phyloP scores from a whole-genome alignment of 2,113 vertebrate genomes.

The Mastomys coucha region DNA sequence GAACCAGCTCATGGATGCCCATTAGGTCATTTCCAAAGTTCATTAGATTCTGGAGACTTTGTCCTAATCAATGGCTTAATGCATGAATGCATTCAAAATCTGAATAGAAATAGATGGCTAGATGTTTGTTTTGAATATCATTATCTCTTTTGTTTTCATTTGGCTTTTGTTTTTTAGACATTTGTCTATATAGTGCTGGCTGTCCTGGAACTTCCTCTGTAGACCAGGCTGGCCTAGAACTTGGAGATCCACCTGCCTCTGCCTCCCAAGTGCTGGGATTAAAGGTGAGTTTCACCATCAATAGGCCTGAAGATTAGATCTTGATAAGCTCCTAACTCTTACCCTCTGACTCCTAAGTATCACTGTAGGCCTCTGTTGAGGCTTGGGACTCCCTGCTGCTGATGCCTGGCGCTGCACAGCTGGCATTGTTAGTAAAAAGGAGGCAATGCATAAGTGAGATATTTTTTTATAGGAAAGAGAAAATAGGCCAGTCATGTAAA shows the following conservation, averaged over 20 bases:
- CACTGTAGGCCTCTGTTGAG: not conserved
- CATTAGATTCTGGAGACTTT: not conserved
- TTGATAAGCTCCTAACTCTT: not conserved
- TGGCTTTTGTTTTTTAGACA: not conserved
- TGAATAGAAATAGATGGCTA: not conserved
- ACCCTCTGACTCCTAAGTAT: not conserved
- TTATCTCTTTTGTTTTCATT: not conserved
- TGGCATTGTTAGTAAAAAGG: too few relatives aligned
- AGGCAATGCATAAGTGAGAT: too few relatives aligned
- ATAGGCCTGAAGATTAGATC: not conserved
- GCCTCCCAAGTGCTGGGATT: not conserved
- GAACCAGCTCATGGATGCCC: not conserved
- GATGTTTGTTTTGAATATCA: not conserved
- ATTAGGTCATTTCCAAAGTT: not conserved
- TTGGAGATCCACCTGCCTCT: not conserved
- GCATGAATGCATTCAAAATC: not conserved
- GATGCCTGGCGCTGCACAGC: too few relatives aligned
- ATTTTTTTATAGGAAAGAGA: too few relatives aligned
- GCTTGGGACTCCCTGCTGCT: too few relatives aligned
- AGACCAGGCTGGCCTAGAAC: not conserved
- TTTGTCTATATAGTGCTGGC: not conserved
- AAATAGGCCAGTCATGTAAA: too few relatives aligned
- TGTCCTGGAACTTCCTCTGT: not conserved
- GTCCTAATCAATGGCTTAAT: too few relatives aligned
- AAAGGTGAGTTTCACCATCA: not conserved